A percentile compares a stretch with the other conserved stretches of the same genome.
Evolutionary conservation across 2,888 invertebrate genomes (phyloP).

Genomic region (Mythimna loreyi): DNA sequence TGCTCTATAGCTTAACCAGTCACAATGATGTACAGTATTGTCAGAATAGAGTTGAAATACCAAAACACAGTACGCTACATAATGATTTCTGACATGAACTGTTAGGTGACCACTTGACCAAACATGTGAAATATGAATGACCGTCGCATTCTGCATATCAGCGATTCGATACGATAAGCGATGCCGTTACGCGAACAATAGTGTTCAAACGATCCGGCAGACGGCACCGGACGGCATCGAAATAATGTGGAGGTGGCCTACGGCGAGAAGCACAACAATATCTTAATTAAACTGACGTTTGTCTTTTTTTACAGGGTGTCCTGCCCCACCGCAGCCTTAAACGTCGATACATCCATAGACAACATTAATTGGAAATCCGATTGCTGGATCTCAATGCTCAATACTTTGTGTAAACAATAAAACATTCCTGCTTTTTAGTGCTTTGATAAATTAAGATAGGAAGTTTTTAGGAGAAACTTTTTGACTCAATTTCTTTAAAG

Average conservation of each 20-base stretch:
- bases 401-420: conserved; percentile 55
- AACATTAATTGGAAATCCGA: conserved; percentile 67
- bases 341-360: conserved; percentile 48
- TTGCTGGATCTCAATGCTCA: conserved; percentile 74
- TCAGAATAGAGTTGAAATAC: conserved; percentile 38
- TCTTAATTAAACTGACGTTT: conserved; percentile 62
- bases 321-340: conserved; percentile 84
- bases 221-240: conserved; percentile 55
- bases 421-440: conserved; percentile 53
- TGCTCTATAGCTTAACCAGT: conserved; percentile 10
- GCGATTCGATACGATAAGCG: conserved; percentile 74
- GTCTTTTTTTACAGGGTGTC: conserved; percentile 88
- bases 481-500: not conserved
- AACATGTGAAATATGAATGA: conserved; percentile 70
- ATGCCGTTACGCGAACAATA: conserved; percentile 78
- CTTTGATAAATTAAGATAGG: conserved; percentile 34
- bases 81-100: conserved; percentile 63
- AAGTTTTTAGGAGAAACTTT: conserved; percentile 23
- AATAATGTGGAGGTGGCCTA: conserved; percentile 3
- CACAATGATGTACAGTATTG: conserved; percentile 17
- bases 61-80: conserved; percentile 40
- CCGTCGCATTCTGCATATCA: conserved; percentile 69
- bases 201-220: conserved; percentile 67
- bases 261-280: conserved; percentile 61
- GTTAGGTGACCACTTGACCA: conserved; percentile 72